These are phyloP conservation scores for Dasysyrphus albostriatus DNA, from an alignment of 2,888 invertebrate species.

Conservation along the genomic window DNA sequence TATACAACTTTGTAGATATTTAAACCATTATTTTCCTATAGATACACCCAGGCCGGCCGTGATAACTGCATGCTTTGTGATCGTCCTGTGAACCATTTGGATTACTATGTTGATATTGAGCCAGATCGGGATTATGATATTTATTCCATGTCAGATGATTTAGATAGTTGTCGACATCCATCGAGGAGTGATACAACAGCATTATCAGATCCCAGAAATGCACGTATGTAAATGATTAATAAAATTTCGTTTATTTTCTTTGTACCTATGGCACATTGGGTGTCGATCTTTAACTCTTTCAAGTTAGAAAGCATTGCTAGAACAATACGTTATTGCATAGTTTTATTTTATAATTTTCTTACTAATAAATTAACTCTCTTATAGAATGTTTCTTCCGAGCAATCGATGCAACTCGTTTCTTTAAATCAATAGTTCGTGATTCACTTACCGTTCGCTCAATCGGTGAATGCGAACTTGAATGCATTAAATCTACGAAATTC, in stretches of 20 bases:
- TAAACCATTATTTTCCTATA: constrained; percentile 21
- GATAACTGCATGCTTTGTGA: constrained; percentile 92
- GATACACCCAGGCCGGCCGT: constrained; percentile 82
- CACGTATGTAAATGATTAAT: constrained; percentile 79
- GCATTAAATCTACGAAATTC: constrained; percentile 89
- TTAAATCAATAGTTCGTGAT: constrained; percentile 87
- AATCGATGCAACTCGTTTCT: constrained; percentile 89
- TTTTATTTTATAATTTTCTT: no score
- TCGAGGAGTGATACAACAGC: constrained; percentile 80
- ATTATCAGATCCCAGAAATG: constrained; percentile 84
- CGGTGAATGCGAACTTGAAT: constrained; percentile 92
- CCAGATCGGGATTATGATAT: constrained; percentile 91
- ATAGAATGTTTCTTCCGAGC: constrained; percentile 94
- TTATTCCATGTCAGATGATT: constrained; percentile 89
- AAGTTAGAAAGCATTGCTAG: no score
- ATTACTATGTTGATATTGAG: constrained; percentile 89
- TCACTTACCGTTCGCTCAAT: constrained; percentile 88
- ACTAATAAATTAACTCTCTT: constrained; percentile 44
- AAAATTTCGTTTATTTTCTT: not conserved
- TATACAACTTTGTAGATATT: not conserved
- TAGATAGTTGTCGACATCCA: constrained; percentile 84
- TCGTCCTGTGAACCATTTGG: constrained; percentile 88
- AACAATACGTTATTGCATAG: no score
- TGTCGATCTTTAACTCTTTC: no score
- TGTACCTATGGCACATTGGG: no score